Percentiles rank a stretch among this genome's conserved stretches.
phyloP scores from a whole-genome alignment of 92 coral and sea anemone species.

The Actinostola sp. region DNA sequence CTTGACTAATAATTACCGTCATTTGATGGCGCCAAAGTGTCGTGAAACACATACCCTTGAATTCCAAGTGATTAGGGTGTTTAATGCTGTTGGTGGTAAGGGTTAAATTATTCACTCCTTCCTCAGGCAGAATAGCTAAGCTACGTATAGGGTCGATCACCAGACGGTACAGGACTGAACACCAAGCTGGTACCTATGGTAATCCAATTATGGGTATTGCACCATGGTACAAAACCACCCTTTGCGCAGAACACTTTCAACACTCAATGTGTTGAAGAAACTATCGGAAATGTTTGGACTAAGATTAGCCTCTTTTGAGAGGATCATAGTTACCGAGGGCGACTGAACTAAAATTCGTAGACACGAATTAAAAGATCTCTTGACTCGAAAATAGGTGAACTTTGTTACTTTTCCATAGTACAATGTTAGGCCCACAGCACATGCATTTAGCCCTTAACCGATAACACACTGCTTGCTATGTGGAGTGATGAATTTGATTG shows the following conservation, averaged over 20 bases:
- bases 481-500: too few relatives aligned
- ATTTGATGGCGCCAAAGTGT: conserved; percentile 24
- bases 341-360: not conserved
- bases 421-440: too few relatives aligned
- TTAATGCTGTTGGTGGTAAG: conserved; percentile 19
- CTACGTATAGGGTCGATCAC: too few relatives aligned
- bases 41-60: conserved; percentile 14
- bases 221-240: too few relatives aligned
- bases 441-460: too few relatives aligned
- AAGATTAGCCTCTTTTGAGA: not conserved
- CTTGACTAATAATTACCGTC: conserved; percentile 6
- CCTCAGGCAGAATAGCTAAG: conserved; percentile 11
- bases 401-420: too few relatives aligned
- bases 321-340: not conserved
- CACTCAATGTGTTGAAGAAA: not conserved
- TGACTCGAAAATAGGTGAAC: not conserved
- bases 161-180: too few relatives aligned
- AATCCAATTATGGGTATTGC: too few relatives aligned
- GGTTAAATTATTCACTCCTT: conserved; percentile 29
- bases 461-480: too few relatives aligned
- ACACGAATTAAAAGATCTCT: not conserved
- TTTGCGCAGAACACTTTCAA: too few relatives aligned
- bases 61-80: conserved; percentile 16
- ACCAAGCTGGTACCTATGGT: too few relatives aligned
- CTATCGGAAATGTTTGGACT: not conserved